A percentile compares a stretch with the other conserved stretches of the same genome.
phyloP scores from a whole-genome alignment of 1,140 invertebrate genomes.

The Mamestra configurata region DNA sequence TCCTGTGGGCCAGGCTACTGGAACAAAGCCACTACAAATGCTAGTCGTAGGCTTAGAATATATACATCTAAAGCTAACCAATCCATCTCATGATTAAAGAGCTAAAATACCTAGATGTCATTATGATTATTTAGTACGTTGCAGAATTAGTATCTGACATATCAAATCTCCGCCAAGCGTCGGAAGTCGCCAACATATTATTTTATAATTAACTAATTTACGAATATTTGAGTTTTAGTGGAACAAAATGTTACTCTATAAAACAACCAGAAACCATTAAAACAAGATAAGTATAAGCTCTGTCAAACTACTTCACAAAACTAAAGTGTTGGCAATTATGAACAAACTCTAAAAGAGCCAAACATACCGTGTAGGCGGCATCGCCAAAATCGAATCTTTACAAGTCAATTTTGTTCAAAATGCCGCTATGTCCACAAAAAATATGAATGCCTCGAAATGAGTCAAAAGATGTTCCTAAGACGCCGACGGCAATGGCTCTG shows the following conservation, averaged over 20 bases:
- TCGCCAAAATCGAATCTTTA: conserved; percentile 37
- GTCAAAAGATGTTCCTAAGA: conserved; percentile 69
- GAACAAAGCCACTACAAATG: too few species aligned
- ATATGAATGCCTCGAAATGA: conserved; percentile 59
- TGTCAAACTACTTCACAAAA: not conserved
- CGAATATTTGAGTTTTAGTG: too few species aligned
- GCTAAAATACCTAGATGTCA: too few species aligned
- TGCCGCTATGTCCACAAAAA: conserved; percentile 56
- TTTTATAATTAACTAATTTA: too few species aligned
- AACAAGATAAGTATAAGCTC: not conserved
- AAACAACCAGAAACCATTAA: not conserved
- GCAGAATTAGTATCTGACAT: too few species aligned
- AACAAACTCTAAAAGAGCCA: not conserved
- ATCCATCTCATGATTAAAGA: too few species aligned
- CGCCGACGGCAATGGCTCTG: conserved; percentile 65
- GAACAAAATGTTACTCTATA: not conserved
- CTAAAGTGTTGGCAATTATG: not conserved
- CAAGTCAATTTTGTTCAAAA: conserved; percentile 44
- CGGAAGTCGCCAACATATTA: too few species aligned
- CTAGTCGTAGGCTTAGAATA: too few species aligned
- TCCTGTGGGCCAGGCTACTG: too few species aligned
- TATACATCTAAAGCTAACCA: too few species aligned
- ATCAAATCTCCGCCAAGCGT: too few species aligned
- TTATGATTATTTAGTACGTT: too few species aligned
- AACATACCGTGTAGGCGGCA: conserved; percentile 34